Evolutionary conservation across 1,140 invertebrate species (phyloP), one percentile per base, ranked within the genome.

Genomic region (Platorchestia sp.): DNA sequence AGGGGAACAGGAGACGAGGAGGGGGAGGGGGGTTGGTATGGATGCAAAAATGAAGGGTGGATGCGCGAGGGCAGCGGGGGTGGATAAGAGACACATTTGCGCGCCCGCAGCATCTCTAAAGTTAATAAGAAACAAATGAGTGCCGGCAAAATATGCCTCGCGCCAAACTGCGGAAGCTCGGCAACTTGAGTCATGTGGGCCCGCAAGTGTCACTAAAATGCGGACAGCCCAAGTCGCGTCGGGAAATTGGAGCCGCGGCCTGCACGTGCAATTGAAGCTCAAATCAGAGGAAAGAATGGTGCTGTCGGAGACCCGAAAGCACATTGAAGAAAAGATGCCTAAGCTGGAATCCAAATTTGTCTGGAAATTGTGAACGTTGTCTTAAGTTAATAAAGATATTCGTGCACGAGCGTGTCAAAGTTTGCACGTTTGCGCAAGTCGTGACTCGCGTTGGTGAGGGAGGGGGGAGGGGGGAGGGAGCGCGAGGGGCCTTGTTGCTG

Each of bases 71-170:
- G 19, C 19, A 22, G 59, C 14, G 59, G 59, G 59, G 59, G 59
- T 75, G 59, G 59, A 36, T 75, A 75, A 75, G 59, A 75, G 27
- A 75, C 59, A 36, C 59, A 75, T 75, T 75, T 75, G 10, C 59
- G 59, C 27, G 10, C 14, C 36, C 59, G 59, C 59, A 90, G 41
- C 87, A 90, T 90, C 87, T 43, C 87, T 45, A 90, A 90, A 90
- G 87, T 90, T 90, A 90, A 90, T 90, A 90, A 90, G 19, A 90
- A 90, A 43, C 41, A 90, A 90, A 90, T 90, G 87, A 42, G 87
- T 90, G 41, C 41, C 44, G 42, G 87, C 87, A 90, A 90, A 90
- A 44, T 45, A 90, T 45, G 44, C 87, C 5, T 14, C 87, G 10
- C 41, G 14, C 44, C 41, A 43, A 90, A 90, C 87, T 90, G 87